Base-by-base conservation (phyloP, 2,797 vertebrate genomes). In the Zonotrichia albicollis region DNA sequence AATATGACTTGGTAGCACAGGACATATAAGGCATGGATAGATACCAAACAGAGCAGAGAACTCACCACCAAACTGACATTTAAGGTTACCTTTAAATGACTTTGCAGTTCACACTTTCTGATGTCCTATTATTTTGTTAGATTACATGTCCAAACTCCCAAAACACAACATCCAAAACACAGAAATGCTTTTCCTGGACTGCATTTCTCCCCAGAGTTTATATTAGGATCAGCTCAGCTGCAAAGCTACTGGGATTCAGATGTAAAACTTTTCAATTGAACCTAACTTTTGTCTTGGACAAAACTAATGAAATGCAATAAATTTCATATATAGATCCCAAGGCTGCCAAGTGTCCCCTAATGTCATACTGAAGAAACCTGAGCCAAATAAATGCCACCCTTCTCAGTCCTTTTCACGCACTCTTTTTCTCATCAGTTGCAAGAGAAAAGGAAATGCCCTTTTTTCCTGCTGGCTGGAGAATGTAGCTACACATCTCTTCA, bases 241-340 rank as follows among this genome's bases (percentile, higher is more conserved):
- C 54, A 34, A 32, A 65, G 42, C 26, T 75, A n/a, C 6, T 42
- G 8, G 16, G 34, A 61, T 15, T 75, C 30, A 30, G 15, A 55
- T 6, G 11, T n/a, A n/a, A 75, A 75, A 30, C 15, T 84, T 45
- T 26, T 22, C 64, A 64, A 1, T 3, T 48, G 25, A 77, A 51
- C 16, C 32, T 0, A 0, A 48, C 2, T 25, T 13, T 62, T 26
- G 5, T n/a, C 27, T 85, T 54, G 40, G 8, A 57, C 13, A 64
- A 40, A 45, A 55, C 7, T 27, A 76, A 27, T n/a, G 11, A 54
- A 48, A 6, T 27, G 17, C 43, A 65, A 34, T 8, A 70, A 53
- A 70, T 76, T 20, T 21, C 40, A 12, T 11, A 32, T 5, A 14
- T 0, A 40, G 14, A 32, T 61, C 19, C 16, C 20, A 58, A 32